A percentile compares a stretch with the other conserved stretches of the same genome.
Evolutionary conservation across 35 echinoderm and acorn worm species (phyloP).

Genomic region (Apostichopus japonicus): DNA sequence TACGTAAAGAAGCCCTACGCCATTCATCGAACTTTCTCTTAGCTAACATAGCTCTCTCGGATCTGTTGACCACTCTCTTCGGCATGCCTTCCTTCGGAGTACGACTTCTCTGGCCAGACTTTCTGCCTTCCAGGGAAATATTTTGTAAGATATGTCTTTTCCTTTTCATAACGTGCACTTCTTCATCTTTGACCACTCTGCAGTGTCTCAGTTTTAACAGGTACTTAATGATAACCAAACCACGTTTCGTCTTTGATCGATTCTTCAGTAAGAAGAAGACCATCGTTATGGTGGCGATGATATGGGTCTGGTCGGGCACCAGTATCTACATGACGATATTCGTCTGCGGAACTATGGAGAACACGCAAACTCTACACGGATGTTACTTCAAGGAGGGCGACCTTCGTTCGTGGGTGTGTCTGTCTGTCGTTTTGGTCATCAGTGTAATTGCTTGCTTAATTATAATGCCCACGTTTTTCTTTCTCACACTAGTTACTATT

Average conservation of each 20-base stretch:
- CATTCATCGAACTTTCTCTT: slow-evolving; percentile 30
- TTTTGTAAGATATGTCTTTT: slow-evolving; percentile 8
- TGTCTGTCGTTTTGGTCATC: background rate
- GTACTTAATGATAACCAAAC: slow-evolving; percentile 26
- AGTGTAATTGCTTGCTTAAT: slow-evolving; percentile 11
- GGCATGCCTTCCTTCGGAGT: background rate
- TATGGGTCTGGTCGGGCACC: slow-evolving; percentile 9
- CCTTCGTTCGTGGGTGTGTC: slow-evolving; percentile 19
- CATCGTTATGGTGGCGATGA: background rate
- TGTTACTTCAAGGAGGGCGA: slow-evolving; percentile 32
- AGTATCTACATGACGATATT: background rate
- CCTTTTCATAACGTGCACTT: slow-evolving; percentile 1
- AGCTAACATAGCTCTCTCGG: slow-evolving; percentile 40
- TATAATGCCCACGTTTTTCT: slow-evolving; percentile 44
- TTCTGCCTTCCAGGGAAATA: background rate
- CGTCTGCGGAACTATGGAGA: slow-evolving; percentile 9
- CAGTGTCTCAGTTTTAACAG: slow-evolving; percentile 41
- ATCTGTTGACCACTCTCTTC: slow-evolving; percentile 8
- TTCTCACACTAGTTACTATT: slow-evolving; percentile 27
- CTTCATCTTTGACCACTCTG: background rate
- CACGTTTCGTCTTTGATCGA: slow-evolving; percentile 15
- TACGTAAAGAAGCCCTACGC: background rate
- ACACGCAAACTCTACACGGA: slow-evolving; percentile 6
- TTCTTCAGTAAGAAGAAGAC: slow-evolving; percentile 50
- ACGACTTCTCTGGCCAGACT: slow-evolving; percentile 19